phyloP scores from a whole-genome alignment of 1,140 invertebrate genomes.

The Drosophila busckii region DNA sequence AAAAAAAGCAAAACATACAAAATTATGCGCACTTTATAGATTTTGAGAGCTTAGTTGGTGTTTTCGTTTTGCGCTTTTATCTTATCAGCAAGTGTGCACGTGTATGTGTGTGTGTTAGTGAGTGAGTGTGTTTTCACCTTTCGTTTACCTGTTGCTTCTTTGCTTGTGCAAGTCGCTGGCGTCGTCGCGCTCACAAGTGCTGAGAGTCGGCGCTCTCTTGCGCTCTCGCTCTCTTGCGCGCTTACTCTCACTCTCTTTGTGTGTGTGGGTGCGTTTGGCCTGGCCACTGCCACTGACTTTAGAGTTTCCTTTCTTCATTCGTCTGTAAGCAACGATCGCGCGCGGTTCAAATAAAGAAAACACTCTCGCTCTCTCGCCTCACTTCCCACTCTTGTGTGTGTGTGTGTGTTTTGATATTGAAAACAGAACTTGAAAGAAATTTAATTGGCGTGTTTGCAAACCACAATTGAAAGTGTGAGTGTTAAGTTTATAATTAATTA shows the following conservation, averaged over 20 bases:
- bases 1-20: not conserved
- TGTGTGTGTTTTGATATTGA: not conserved
- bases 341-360: too few species aligned
- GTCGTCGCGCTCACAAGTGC: constrained; percentile 1
- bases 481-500: too few species aligned
- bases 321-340: constrained; percentile 62
- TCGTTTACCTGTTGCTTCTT: constrained; percentile 62
- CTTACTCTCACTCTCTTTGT: not conserved
- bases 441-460: too few species aligned
- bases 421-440: constrained; percentile 3
- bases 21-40: constrained; percentile 14
- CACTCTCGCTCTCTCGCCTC: too few species aligned
- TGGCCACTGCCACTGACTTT: constrained; percentile 39
- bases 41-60: constrained; percentile 27
- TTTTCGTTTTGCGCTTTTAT: constrained; percentile 52
- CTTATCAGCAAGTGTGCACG: constrained; percentile 45
- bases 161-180: constrained; percentile 3
- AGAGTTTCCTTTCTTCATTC: constrained; percentile 39
- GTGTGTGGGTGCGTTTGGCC: constrained; percentile 16
- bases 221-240: not conserved
- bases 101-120: not conserved
- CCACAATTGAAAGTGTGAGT: too few species aligned
- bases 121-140: constrained; percentile 44
- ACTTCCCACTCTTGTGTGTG: too few species aligned
- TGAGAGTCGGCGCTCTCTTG: not conserved